Evolutionary conservation across 2,113 vertebrate species (phyloP).

Genomic region (Megaleporinus macrocephalus): DNA sequence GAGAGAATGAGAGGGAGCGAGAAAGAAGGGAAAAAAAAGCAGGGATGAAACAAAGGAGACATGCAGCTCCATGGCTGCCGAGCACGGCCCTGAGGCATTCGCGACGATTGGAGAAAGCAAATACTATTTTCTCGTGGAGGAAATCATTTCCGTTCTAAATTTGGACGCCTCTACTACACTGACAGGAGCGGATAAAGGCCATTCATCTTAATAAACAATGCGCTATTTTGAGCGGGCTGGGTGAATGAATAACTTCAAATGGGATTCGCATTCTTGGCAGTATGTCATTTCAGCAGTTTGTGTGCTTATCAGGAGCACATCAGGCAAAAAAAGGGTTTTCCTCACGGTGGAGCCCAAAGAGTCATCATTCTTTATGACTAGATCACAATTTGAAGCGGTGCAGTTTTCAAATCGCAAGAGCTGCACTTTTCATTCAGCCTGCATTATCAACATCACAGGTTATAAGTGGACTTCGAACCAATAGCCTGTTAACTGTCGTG

Average conservation of each 20-base stretch:
- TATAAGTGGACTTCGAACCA: too few relatives aligned
- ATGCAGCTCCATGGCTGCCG: conserved; percentile 73
- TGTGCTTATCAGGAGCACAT: conserved; percentile 2
- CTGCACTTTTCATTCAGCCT: too few relatives aligned
- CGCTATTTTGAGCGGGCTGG: conserved; percentile 59
- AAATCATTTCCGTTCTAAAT: conserved; percentile 78
- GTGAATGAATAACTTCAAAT: conserved; percentile 61
- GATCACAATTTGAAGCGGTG: too few relatives aligned
- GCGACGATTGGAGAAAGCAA: conserved; percentile 76
- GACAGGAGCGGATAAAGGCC: conserved; percentile 66
- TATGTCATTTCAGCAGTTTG: conserved; percentile 45
- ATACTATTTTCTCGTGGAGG: conserved; percentile 72
- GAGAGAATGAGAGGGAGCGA: conserved; percentile 57
- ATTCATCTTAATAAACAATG: conserved; percentile 65
- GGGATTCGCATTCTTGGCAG: conserved; percentile 47
- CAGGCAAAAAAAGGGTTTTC: conserved; percentile 18
- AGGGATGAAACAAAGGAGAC: conserved; percentile 80
- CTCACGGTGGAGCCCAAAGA: neutral
- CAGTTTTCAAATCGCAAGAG: too few relatives aligned
- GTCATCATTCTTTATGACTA: too few relatives aligned
- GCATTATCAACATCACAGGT: too few relatives aligned
- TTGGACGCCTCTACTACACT: conserved; percentile 64
- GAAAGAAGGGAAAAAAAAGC: conserved; percentile 66
- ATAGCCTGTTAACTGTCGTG: too few relatives aligned
- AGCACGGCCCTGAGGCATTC: conserved; percentile 71